These are phyloP conservation scores for Lysandra bellargus DNA, from an alignment of 2,888 invertebrate species.

Conservation along the genomic window DNA sequence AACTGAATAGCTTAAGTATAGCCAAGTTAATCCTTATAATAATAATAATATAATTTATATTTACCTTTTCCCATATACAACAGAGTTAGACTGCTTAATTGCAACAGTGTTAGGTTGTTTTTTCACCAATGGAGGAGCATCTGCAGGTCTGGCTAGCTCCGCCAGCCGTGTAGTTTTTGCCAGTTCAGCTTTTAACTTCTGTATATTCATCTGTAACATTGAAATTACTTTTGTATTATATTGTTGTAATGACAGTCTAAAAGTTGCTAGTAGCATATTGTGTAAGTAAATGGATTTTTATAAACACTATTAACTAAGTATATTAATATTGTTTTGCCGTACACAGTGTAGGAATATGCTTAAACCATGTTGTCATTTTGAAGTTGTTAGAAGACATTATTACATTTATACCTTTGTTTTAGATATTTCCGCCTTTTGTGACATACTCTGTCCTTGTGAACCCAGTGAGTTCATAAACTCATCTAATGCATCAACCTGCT, in stretches of 20 bases:
- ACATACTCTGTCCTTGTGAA: constrained; percentile 75
- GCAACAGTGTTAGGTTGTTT: constrained; percentile 42
- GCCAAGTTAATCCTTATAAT: no score
- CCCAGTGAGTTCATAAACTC: constrained; percentile 88
- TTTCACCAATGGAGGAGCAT: constrained; percentile 74
- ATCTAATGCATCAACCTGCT: constrained; percentile 88
- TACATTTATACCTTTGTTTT: constrained; percentile 63
- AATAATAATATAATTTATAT: no score
- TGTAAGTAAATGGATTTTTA: background rate
- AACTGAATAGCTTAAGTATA: no score
- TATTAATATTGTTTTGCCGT: background rate
- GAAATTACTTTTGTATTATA: background rate
- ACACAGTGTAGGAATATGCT: background rate
- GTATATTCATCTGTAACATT: constrained; percentile 79
- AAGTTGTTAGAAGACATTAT: no score
- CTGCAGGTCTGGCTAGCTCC: constrained; percentile 86
- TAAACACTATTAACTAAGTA: no score
- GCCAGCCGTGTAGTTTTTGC: constrained; percentile 84
- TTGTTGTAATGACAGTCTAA: background rate
- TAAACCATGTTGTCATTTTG: no score
- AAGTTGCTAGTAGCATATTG: background rate
- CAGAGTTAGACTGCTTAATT: constrained; percentile 60
- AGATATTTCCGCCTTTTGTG: constrained; percentile 84
- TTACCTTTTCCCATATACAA: constrained; percentile 78
- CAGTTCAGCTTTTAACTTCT: constrained; percentile 85